Conservation (phyloP, 2,888 invertebrate species). For the Anaspis maculata region DNA sequence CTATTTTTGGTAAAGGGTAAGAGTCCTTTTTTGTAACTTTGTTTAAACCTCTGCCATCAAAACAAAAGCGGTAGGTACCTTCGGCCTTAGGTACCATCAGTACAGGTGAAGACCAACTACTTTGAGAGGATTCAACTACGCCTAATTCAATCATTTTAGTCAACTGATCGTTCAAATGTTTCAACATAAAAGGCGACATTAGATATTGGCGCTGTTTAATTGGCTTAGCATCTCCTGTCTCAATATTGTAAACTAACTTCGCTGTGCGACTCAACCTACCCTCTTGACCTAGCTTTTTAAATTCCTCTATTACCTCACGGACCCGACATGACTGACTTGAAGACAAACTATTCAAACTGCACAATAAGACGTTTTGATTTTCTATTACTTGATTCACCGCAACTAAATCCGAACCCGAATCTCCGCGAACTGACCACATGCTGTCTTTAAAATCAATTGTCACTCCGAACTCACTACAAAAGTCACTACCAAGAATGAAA, state of each 20-base stretch:
- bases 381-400: too few relatives aligned
- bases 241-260: not conserved
- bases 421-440: too few relatives aligned
- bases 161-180: not conserved
- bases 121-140: slow-evolving; percentile 2
- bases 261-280: not conserved
- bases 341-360: too few relatives aligned
- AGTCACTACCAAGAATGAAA: not conserved
- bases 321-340: too few relatives aligned
- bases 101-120: slow-evolving; percentile 6
- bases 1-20: slow-evolving; percentile 1
- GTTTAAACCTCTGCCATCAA: slow-evolving; percentile 1
- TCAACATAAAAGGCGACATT: not conserved
- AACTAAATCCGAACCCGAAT: too few relatives aligned
- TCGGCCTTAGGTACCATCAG: slow-evolving; percentile 3
- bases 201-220: not conserved
- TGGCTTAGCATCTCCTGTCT: slow-evolving; percentile 1
- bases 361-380: too few relatives aligned
- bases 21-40: slow-evolving; percentile 1
- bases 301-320: not conserved
- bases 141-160: not conserved
- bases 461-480: not conserved
- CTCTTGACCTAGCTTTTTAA: not conserved
- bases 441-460: not conserved
- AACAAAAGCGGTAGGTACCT: not conserved